Evolutionary conservation across 1,140 invertebrate species (phyloP).

Genomic region (Nomia melanderi): DNA sequence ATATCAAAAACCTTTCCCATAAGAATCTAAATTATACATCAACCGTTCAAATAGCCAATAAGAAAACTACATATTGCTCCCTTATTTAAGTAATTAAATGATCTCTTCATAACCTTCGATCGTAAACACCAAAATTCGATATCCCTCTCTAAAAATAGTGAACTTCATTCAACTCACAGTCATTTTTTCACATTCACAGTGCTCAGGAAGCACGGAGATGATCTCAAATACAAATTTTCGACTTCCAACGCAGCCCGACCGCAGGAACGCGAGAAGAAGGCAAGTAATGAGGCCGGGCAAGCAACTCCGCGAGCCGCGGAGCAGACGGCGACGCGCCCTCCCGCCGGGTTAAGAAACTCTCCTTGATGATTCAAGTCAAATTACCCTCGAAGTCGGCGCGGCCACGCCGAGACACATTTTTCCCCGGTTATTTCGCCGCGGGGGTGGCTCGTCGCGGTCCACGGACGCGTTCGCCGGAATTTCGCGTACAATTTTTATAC

Average conservation of each 20-base stretch:
- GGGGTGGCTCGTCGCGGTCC: neutral
- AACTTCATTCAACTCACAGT: no score
- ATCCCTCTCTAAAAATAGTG: no score
- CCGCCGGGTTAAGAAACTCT: constrained; percentile 26
- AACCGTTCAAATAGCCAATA: no score
- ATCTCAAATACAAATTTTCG: constrained; percentile 24
- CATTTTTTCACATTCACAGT: no score
- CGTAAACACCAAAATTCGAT: no score
- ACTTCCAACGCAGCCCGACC: constrained; percentile 12
- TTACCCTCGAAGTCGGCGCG: constrained; percentile 30
- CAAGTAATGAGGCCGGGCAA: constrained; percentile 17
- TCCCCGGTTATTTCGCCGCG: constrained; percentile 15
- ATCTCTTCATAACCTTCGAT: no score
- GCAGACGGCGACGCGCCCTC: neutral
- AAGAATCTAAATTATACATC: no score
- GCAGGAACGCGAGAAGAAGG: neutral
- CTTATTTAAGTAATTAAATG: no score
- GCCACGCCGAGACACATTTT: constrained; percentile 12
- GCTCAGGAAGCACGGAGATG: no score
- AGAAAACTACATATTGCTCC: no score
- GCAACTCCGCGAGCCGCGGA: neutral
- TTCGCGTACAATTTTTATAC: constrained; percentile 54
- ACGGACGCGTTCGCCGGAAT: constrained; percentile 26
- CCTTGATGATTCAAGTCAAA: constrained; percentile 36
- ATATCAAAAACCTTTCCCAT: no score